Percentiles rank a stretch among this genome's conserved stretches.
phyloP scores from a whole-genome alignment of 2,113 vertebrate species.

The Antechinus stuartii region DNA sequence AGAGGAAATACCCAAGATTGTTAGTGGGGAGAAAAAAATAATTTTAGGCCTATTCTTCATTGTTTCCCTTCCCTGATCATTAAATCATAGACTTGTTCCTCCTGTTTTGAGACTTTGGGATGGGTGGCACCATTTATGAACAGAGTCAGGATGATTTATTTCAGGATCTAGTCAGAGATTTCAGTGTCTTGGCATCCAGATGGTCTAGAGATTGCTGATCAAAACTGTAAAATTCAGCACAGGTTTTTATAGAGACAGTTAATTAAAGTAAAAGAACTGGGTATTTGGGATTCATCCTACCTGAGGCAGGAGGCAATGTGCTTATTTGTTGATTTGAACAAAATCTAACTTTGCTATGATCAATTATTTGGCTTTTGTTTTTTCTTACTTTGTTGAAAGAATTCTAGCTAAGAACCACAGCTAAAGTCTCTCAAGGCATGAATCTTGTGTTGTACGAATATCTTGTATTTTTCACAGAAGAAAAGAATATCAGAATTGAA shows the following conservation, averaged over 20 bases:
- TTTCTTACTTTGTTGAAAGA: background rate
- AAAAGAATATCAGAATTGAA: background rate
- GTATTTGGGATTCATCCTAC: background rate
- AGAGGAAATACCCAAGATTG: background rate
- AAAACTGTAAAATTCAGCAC: background rate
- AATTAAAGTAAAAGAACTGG: background rate
- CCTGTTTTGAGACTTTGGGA: background rate
- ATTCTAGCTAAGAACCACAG: background rate
- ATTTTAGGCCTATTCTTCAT: background rate
- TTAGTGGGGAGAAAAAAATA: background rate
- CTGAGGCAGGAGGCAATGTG: rapidly evolving
- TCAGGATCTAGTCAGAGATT: slow-evolving; percentile 3
- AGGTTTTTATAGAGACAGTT: background rate
- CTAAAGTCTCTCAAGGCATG: background rate
- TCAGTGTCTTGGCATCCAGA: slow-evolving; percentile 14
- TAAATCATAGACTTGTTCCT: no score
- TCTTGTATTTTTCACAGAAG: background rate
- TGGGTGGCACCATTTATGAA: background rate
- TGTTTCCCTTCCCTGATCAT: background rate
- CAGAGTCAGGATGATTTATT: slow-evolving; percentile 5
- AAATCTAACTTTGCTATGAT: rapidly evolving
- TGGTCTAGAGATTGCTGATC: slow-evolving; percentile 54
- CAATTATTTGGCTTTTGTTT: background rate
- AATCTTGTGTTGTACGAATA: background rate
- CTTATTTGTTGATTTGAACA: background rate